phyloP scores from a whole-genome alignment of 2,888 invertebrate genomes.

The Noctua pronuba region DNA sequence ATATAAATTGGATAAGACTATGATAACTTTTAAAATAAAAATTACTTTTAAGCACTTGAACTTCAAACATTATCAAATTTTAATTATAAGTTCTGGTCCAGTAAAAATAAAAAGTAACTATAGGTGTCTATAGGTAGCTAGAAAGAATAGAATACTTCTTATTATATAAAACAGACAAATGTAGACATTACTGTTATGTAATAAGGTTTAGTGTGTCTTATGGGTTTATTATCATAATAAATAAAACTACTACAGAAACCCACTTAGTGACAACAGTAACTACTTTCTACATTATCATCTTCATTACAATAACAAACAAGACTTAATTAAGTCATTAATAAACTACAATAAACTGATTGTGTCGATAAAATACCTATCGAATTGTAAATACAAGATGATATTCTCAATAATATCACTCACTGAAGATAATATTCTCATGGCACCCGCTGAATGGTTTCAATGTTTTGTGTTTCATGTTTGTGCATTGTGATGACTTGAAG shows the following conservation, averaged over 20 bases:
- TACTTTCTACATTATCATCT: constrained; percentile 23
- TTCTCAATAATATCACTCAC: constrained; percentile 14
- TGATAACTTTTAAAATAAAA: background rate
- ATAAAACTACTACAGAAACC: constrained; percentile 1
- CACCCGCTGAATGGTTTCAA: constrained; percentile 28
- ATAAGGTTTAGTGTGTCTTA: background rate
- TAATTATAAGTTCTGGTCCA: background rate
- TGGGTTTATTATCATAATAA: background rate
- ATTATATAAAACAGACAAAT: background rate
- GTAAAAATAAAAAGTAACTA: background rate
- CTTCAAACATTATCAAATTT: background rate
- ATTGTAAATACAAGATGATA: constrained; percentile 30
- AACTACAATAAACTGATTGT: constrained; percentile 32
- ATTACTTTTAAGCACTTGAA: background rate
- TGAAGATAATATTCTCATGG: constrained; percentile 41
- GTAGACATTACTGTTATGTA: background rate
- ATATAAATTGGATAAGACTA: background rate
- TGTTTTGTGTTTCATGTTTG: constrained; percentile 46
- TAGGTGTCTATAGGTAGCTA: background rate
- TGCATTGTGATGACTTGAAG: constrained; percentile 15
- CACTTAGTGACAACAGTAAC: constrained; percentile 7
- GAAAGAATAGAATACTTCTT: background rate
- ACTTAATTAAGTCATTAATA: constrained; percentile 30
- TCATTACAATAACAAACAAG: constrained; percentile 20
- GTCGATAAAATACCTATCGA: constrained; percentile 27